Evolutionary conservation across 37 sponge, comb jelly and placozoan species (phyloP), one percentile per base, ranked within the genome.

Genomic region (Crambe crambe): DNA sequence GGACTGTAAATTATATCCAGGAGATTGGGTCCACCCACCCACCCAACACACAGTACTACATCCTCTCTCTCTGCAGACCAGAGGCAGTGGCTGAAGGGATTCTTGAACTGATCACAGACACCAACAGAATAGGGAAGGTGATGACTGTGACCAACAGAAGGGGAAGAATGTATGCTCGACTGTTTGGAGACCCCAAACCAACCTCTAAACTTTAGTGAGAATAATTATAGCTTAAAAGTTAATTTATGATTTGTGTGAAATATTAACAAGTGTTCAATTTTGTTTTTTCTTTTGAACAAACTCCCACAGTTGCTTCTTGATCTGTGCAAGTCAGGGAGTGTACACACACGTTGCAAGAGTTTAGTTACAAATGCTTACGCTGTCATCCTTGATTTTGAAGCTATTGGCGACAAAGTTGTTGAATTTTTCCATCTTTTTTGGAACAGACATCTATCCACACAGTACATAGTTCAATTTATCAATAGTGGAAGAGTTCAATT

Each of bases 351-450:
- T 37, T 57, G 44, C 21, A 18, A 32, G 27, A 32, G 63, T 15
- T 10, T 26, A 5, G 10, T 37, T 77, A 20, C 26, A 8, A 15
- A 62, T 40, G 30, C 80, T 85, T 41, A 87, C 92, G 47, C 59
- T 76, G 27, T 78, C 79, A 64, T 85, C 88, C 18, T 83, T 77
- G 26, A 92, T 54, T 41, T 88, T 92, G 74, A 80, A 88, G 58
- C 76, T 88, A 70, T 88, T 80, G 12, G 58, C 64, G 41, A 92
- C 58, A 61, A 75, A 87, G 36, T 92, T 92, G 67, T 78, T 84
- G 76, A 92, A 92, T 71, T 88, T 92, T 29, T 88, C 89, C 59
- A 81, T 25, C 66, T 92, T 92, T 76, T 92, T 92, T 25, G 93
- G 93, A 5, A 92, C 72, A 76, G 72, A 87, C 36, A 86, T 42